Percentiles rank a stretch among this genome's conserved stretches.
phyloP scores from a whole-genome alignment of 2,113 vertebrate genomes.

The Leuciscus idus region DNA sequence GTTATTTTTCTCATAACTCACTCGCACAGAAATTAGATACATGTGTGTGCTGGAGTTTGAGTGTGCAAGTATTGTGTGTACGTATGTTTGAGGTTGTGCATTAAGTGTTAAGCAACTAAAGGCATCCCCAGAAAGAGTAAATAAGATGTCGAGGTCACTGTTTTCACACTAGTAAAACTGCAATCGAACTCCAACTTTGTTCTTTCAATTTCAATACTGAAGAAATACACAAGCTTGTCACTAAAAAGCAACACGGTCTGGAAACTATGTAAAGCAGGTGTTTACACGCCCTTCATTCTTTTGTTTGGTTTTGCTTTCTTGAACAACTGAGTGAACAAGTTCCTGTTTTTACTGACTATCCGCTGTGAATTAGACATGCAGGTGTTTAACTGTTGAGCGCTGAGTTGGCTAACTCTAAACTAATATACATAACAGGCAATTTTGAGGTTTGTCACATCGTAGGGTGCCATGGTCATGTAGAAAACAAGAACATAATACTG shows the following conservation, averaged over 20 bases:
- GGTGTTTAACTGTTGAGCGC: constrained; percentile 38
- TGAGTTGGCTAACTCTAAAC: neutral
- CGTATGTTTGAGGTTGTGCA: neutral
- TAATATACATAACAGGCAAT: neutral
- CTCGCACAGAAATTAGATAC: neutral
- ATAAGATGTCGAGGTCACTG: neutral
- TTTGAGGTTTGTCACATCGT: neutral
- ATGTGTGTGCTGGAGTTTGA: neutral
- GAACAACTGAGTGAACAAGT: constrained; percentile 37
- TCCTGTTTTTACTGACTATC: constrained; percentile 57
- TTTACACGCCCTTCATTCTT: constrained; percentile 26
- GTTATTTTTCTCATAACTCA: constrained; percentile 21
- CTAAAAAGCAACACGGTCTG: constrained; percentile 22
- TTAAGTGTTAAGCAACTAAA: neutral
- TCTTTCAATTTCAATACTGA: neutral
- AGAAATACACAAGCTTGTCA: neutral
- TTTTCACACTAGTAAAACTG: neutral
- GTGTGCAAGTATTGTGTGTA: neutral
- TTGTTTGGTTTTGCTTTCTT: constrained; percentile 50
- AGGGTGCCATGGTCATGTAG: neutral
- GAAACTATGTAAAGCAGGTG: constrained; percentile 44
- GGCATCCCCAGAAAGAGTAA: neutral
- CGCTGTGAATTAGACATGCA: constrained; percentile 15
- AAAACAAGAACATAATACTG: neutral
- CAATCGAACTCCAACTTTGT: neutral